A percentile compares a stretch with the other conserved stretches of the same genome.
phyloP scores from a whole-genome alignment of 2,888 invertebrate species.

The Alviniconcha strummeri region DNA sequence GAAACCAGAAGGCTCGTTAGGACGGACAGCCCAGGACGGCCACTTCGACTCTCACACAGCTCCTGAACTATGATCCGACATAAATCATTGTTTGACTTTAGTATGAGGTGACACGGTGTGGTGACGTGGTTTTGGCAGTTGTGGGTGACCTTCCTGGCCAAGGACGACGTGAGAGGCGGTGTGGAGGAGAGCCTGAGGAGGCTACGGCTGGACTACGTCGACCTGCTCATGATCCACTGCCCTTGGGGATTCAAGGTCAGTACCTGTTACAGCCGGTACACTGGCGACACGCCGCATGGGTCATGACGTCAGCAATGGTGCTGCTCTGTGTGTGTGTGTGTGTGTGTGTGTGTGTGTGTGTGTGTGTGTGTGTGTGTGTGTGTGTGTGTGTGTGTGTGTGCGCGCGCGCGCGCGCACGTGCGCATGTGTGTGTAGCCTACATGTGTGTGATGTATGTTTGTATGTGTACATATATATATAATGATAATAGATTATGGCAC shows the following conservation, averaged over 20 bases:
- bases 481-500: too few relatives aligned
- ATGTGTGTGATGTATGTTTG: background rate
- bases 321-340: background rate
- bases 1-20: too few relatives aligned
- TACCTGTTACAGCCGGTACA: too few relatives aligned
- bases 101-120: too few relatives aligned
- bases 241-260: conserved; percentile 86
- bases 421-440: background rate
- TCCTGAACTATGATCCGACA: too few relatives aligned
- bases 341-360: background rate
- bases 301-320: background rate
- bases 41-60: too few relatives aligned
- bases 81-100: too few relatives aligned
- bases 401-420: background rate
- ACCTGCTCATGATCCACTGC: conserved; percentile 93
- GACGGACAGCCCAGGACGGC: too few relatives aligned
- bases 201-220: conserved; percentile 85
- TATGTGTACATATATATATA: background rate
- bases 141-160: conserved; percentile 30
- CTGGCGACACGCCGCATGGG: background rate
- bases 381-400: background rate
- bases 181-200: conserved; percentile 68
- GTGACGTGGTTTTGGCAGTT: background rate
- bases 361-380: background rate
- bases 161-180: conserved; percentile 23